Base-by-base conservation (phyloP, 2,888 invertebrate species). In the Lordiphosa fenestrarum region DNA sequence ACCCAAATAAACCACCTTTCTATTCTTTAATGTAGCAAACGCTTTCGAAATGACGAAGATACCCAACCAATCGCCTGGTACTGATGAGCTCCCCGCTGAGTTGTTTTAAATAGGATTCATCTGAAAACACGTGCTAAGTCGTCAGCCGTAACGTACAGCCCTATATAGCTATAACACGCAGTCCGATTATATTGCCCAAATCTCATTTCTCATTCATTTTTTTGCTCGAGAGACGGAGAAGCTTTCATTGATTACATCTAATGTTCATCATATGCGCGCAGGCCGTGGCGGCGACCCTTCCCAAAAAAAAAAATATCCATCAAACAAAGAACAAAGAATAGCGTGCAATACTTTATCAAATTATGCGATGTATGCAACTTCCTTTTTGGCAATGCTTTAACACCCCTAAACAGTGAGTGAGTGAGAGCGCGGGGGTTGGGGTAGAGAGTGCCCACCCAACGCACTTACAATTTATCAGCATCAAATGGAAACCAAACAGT, bases 391-490 rank as follows among this genome's bases (percentile, higher is more conserved):
- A 52, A 63, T 60, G 73, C 73, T 62, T 63, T 53, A 73, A 73
- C 77, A 76, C 77, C 81, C 71, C 71, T 66, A 44, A 15, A 30
- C 10, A 44, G 25, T 30, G 23, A 42, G 15, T 19, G 30, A 30
- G 12, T 15, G 30, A 13, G 25, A 42, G 15, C 6, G 39, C 3
- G 39, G 25, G 9, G 9, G 9, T 13, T 9, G 42, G 15, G 13
- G 44, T 15, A 12, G 44, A 3, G 44, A 10, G 30, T 30, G 44
- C 52, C 55, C 63, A 56, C 25, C 63, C 57, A 48, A 66, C 74
- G 78, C 75, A 73, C 78, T 80, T 72, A 80, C 80, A 83, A 82
- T 80, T 80, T 80, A 80, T 80, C 80, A 83, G 80, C 83, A 80
- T 80, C 80, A 80, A 80, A 83, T 80, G 80, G 80, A 80, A 80